Base-by-base conservation (phyloP, 1,140 invertebrate species). In the Mycetomoellerius zeteki region DNA sequence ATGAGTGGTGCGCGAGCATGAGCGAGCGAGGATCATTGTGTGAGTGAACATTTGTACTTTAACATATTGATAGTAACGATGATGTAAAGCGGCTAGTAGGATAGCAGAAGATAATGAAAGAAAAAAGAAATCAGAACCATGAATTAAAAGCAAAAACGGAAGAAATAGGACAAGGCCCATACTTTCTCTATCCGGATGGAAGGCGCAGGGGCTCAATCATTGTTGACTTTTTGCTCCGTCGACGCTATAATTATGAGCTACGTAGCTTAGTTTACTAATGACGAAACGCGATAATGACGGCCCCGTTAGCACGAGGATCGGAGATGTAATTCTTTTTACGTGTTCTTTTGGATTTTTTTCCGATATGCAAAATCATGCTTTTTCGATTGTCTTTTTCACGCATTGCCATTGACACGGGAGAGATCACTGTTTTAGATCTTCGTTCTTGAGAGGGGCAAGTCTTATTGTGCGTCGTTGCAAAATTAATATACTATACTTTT, bases 11-110 rank as follows among this genome's bases (percentile, higher is more conserved):
- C 91, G 93, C 93, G 93, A 93, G 92, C 89, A 92, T 89, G 94
- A 94, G 91, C 95, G 94, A 95, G 91, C 95, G 94, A 64, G 93
- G 93, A 92, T 80, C 27, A 82, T 92, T 89, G 94, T 94, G 90
- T 95, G 94, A 94, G 91, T 95, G 94, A 81, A 93, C 93, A 95
- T 95, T 95, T 95, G 94, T 95, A 95, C 95, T 95, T 95, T 95
- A 95, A 95, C 94, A 95, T 95, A 95, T 94, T 95, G 94, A 95
- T 95, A 95, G 94, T 93, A 93, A 94, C 90, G 56, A 82, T 60
- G 33, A 94, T 95, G 94, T 95, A 95, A 95, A 95, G 93, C 94
- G 94, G 94, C 92, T 84, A 84, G 93, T 95, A 94, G 93, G 93
- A 93, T 94, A 94, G 93, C 91, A 89, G 89, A 92, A 86, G 81